phyloP scores from a whole-genome alignment of 2,113 vertebrate species.

The Catharus fuscescens region DNA sequence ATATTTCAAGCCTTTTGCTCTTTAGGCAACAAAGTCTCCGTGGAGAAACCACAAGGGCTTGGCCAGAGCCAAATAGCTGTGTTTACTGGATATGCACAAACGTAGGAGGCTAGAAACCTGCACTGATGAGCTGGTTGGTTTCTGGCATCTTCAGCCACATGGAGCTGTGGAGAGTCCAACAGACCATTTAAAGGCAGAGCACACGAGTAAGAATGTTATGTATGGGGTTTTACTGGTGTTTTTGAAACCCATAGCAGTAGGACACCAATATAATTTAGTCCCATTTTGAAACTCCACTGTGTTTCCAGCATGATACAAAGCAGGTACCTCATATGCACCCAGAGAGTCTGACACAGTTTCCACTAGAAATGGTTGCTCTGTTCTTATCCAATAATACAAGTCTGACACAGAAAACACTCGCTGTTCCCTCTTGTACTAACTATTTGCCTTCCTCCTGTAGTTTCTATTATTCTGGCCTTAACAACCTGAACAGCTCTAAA shows the following conservation, averaged over 20 bases:
- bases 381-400: fast-evolving
- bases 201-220: not conserved
- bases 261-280: not conserved
- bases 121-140: not conserved
- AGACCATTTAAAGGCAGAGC: not conserved
- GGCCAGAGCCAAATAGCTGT: conserved; percentile 14
- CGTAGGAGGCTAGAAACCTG: conserved; percentile 10
- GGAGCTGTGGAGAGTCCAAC: not conserved
- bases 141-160: conserved; percentile 12
- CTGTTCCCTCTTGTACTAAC: not conserved
- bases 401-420: not conserved
- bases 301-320: not conserved
- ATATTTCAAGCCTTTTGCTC: conserved; percentile 33
- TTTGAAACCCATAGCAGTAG: not conserved
- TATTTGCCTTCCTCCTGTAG: not conserved
- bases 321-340: not conserved
- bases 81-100: conserved; percentile 16
- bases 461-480: not conserved
- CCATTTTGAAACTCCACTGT: not conserved
- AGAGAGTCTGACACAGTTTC: not conserved
- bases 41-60: conserved; percentile 30
- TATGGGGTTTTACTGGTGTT: not conserved
- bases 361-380: not conserved
- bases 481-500: not conserved
- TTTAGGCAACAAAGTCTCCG: conserved; percentile 32